These are phyloP conservation scores for Columba janthina DNA, from an alignment of 2,113 vertebrate species.

Conservation along the genomic window DNA sequence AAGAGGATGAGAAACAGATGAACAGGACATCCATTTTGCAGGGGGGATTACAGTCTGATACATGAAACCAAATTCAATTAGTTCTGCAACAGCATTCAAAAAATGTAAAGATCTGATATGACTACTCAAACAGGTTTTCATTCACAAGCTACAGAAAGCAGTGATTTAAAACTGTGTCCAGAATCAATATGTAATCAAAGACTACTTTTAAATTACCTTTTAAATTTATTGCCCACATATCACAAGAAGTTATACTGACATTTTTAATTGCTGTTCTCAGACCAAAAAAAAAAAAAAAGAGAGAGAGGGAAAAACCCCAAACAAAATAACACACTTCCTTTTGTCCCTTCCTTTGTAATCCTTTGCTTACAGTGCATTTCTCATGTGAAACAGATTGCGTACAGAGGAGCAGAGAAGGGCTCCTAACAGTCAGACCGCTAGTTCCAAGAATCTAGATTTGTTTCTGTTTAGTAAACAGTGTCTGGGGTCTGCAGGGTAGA, in stretches of 20 bases:
- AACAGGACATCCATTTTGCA: background rate
- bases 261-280: background rate
- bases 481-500: constrained; percentile 49
- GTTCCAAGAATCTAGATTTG: constrained; percentile 50
- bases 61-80: background rate
- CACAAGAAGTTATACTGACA: background rate
- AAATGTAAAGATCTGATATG: background rate
- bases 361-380: background rate
- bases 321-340: background rate
- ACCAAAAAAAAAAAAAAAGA: background rate
- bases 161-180: background rate
- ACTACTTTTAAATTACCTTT: background rate
- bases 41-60: background rate
- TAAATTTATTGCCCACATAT: background rate
- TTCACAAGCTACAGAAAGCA: background rate
- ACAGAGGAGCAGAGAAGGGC: background rate
- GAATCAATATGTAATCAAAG: background rate
- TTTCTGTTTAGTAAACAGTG: constrained; percentile 72
- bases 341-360: background rate
- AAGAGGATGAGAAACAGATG: background rate
- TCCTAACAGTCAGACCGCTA: background rate
- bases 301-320: background rate
- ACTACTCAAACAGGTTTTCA: background rate
- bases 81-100: background rate
- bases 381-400: constrained; percentile 4